These are phyloP conservation scores for Heliconius ismenius DNA, from an alignment of 2,888 invertebrate genomes.

Conservation along the genomic window DNA sequence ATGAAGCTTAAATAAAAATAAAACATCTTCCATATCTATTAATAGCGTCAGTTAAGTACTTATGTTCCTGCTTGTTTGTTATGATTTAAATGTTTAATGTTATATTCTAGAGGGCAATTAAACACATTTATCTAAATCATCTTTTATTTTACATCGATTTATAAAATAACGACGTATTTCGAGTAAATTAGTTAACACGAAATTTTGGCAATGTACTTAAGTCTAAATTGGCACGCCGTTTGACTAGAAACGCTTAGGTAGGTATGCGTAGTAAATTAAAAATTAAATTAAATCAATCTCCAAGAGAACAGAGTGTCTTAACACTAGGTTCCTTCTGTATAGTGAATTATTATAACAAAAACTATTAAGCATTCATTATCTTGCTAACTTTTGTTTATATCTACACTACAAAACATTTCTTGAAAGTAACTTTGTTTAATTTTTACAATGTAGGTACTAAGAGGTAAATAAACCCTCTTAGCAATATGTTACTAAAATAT, in stretches of 20 bases:
- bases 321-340: neutral
- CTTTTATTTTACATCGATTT: conserved; percentile 66
- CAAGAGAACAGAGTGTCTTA: no score
- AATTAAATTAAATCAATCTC: no score
- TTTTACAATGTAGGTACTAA: neutral
- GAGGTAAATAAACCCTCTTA: neutral
- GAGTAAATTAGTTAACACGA: conserved; percentile 29
- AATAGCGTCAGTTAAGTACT: neutral
- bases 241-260: conserved; percentile 43
- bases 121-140: conserved; percentile 45
- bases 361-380: neutral
- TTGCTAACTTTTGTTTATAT: neutral
- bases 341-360: neutral
- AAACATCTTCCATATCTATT: no score
- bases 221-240: conserved; percentile 40
- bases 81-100: neutral
- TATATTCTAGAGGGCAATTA: conserved; percentile 30
- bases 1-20: no score
- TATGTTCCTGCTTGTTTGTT: neutral
- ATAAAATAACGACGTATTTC: conserved; percentile 55
- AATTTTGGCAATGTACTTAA: conserved; percentile 35
- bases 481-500: neutral
- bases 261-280: neutral
- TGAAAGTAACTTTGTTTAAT: neutral
- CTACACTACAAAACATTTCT: neutral